Evolutionary conservation across 2,888 invertebrate genomes (phyloP).

Genomic region (Minunthozetes semirufus): DNA sequence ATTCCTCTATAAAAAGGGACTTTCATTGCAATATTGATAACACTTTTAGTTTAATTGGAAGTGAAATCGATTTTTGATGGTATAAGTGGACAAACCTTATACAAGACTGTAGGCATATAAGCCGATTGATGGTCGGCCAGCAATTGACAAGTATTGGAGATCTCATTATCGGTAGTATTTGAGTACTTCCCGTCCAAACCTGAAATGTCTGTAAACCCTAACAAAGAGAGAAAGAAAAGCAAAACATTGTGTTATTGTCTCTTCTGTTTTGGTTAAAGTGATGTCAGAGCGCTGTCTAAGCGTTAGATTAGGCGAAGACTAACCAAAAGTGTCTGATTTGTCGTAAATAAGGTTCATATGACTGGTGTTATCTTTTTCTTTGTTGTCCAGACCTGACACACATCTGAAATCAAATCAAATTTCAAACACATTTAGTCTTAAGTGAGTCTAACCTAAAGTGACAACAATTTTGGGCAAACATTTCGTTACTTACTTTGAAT

Average conservation of each 20-base stretch:
- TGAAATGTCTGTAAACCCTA: constrained; percentile 10
- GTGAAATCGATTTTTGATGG: too few species aligned
- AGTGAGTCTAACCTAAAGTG: background rate
- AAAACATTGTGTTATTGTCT: background rate
- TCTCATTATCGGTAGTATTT: constrained; percentile 4
- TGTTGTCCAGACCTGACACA: background rate
- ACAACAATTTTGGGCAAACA: background rate
- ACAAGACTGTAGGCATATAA: background rate
- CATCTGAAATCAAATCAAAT: background rate
- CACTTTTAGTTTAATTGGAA: background rate
- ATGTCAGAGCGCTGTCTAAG: background rate
- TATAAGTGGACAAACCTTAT: background rate
- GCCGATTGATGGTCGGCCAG: constrained; percentile 10
- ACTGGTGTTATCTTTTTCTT: background rate
- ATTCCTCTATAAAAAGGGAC: too few species aligned
- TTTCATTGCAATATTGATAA: background rate
- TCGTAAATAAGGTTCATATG: constrained; percentile 26
- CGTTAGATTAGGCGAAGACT: background rate
- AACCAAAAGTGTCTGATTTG: constrained; percentile 27
- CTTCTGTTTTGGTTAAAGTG: background rate
- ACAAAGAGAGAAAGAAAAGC: background rate
- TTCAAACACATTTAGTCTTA: background rate
- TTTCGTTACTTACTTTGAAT: constrained; percentile 11
- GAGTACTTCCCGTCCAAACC: background rate
- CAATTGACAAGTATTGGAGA: constrained; percentile 12